Conservation (phyloP, 2,797 vertebrate species). For the Oreonectes daqikongensis region DNA sequence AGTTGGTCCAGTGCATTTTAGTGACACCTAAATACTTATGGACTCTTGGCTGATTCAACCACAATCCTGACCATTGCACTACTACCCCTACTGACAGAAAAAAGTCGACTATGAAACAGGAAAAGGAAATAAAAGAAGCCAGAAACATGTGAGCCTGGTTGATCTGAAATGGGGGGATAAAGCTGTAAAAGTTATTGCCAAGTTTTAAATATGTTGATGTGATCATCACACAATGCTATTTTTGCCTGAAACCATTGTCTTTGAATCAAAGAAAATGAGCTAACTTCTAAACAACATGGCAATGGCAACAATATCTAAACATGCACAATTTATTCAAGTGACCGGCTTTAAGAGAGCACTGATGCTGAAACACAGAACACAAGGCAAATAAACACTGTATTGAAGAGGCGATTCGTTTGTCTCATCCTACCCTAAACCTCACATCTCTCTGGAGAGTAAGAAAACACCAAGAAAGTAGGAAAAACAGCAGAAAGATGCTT, state of each 20-base stretch:
- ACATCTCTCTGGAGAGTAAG: conserved; percentile 11
- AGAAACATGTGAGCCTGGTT: conserved; percentile 35
- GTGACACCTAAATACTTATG: conserved; percentile 58
- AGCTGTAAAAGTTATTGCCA: conserved; percentile 55
- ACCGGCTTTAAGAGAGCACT: conserved; percentile 32
- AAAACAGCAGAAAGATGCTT: neutral
- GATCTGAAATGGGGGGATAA: neutral
- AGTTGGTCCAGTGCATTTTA: conserved; percentile 86
- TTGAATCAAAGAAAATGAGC: neutral
- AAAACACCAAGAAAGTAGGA: conserved; percentile 11
- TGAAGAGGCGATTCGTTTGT: neutral
- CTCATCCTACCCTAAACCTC: neutral
- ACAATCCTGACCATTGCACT: conserved; percentile 56
- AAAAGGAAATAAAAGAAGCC: conserved; percentile 32
- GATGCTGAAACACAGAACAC: conserved; percentile 10
- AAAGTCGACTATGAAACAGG: conserved; percentile 33
- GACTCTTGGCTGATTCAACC: conserved; percentile 54
- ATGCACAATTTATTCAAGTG: conserved; percentile 37
- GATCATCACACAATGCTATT: conserved; percentile 15
- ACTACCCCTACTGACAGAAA: conserved; percentile 58
- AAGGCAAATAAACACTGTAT: neutral
- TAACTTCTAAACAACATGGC: neutral
- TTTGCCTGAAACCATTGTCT: conserved; percentile 25
- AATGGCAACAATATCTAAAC: conserved; percentile 31
- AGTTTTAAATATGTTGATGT: conserved; percentile 38